phyloP scores from a whole-genome alignment of 2,888 invertebrate species.

The Patella ulyssiponensis region DNA sequence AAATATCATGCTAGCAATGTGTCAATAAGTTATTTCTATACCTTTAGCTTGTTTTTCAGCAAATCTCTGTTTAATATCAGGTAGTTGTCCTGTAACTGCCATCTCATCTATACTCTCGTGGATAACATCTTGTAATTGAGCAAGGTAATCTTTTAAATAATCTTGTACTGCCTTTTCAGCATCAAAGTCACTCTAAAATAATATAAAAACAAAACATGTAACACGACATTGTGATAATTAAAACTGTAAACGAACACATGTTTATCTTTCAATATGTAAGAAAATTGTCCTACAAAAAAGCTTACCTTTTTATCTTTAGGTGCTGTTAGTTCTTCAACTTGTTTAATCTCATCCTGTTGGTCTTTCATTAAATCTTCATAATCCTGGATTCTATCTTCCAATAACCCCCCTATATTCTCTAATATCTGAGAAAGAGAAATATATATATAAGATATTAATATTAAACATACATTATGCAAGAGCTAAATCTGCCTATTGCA shows the following conservation, averaged over 20 bases:
- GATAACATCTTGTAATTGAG: slow-evolving; percentile 22
- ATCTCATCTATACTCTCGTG: slow-evolving; percentile 25
- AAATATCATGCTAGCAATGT: too few relatives aligned
- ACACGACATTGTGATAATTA: too few relatives aligned
- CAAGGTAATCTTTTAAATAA: slow-evolving; percentile 22
- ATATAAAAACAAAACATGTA: not conserved
- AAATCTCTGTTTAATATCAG: slow-evolving; percentile 24
- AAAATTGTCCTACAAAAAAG: not conserved
- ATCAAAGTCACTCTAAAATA: slow-evolving; percentile 9
- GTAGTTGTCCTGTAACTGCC: slow-evolving; percentile 17
- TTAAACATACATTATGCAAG: too few relatives aligned
- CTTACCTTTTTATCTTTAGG: not conserved
- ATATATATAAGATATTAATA: not conserved
- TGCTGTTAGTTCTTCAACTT: not conserved
- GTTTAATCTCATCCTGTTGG: slow-evolving; percentile 21
- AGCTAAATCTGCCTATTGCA: too few relatives aligned
- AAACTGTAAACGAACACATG: too few relatives aligned
- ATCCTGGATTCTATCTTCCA: slow-evolving; percentile 17
- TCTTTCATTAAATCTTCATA: slow-evolving; percentile 25
- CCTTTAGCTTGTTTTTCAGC: slow-evolving; percentile 13
- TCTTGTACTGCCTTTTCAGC: slow-evolving; percentile 13
- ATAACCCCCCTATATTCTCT: not conserved
- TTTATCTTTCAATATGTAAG: too few relatives aligned
- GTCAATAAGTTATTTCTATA: not conserved
- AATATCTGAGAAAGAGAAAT: not conserved